Evolutionary conservation across 2,113 vertebrate species (phyloP), one percentile per base, ranked within the genome.

Genomic region (Geothlypis trichas): DNA sequence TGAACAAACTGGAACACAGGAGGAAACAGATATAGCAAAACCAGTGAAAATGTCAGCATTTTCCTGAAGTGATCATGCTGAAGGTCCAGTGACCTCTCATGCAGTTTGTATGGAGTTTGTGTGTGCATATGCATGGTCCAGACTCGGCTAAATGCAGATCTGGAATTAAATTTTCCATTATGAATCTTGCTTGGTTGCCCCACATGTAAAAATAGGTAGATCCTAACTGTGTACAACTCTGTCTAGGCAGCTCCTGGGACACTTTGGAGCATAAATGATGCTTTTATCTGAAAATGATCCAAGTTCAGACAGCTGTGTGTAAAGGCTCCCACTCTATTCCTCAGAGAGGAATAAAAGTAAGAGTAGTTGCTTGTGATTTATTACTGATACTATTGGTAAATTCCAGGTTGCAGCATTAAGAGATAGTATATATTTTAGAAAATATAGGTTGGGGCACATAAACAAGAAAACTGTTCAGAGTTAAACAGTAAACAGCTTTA

Each of bases 251-350:
- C 72, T 84, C 71, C 73, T 83, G 90, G 15, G 39, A 75, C 51
- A 81, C 26, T 79, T 72, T 17, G 76, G 67, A 69, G 33, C 54
- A 68, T 75, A 95, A 91, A 87, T 52, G 71, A 91, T 44, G 47
- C 44, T 72, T 76, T 35, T 61, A 85, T 67, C 77, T 88, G 92
- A 94, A 89, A 51, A 51, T 80, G 12, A 84, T 95, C 93, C 93
- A 95, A 83, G 81, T 97, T 97, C 93, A 94, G 94, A 96, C 91
- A 98, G 95, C 96, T 97, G 89, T 79, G 81, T 89, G 51, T 91
- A 91, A 86, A 96, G 81, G 84, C 94, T 92, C 91, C 24, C n/a
- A 71, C 59, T 22, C 26, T 83, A 7, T 89, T 79, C 72, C 59
- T 82, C 39, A 82, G 73, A 79, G 78, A 93, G 37, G 30, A 92